Conservation (phyloP, 2,113 vertebrate genomes). For the Porphyrio hochstetteri region DNA sequence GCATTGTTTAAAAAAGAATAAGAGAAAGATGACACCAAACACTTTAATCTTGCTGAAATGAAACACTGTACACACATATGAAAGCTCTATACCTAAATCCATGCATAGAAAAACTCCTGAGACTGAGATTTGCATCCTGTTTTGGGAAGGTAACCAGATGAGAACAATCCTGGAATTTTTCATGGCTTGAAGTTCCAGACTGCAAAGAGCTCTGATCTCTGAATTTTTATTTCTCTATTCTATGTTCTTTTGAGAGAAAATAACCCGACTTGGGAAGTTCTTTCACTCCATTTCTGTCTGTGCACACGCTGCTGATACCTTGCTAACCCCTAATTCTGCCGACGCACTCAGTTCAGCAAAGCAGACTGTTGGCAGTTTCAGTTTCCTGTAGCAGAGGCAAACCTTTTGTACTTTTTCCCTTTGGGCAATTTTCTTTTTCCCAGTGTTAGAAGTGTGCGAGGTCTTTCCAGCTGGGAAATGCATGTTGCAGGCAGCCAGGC, state of each 20-base stretch:
- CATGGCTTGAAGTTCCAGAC: not conserved
- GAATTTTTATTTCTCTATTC: not conserved
- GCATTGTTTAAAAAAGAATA: not conserved
- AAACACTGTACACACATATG: not conserved
- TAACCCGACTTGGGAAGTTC: not conserved
- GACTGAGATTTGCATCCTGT: not conserved
- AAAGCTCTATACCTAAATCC: not conserved
- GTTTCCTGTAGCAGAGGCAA: conserved; percentile 58
- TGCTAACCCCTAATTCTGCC: not conserved
- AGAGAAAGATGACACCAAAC: fast-evolving
- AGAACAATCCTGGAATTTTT: not conserved
- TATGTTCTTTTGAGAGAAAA: not conserved
- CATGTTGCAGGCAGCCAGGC: conserved; percentile 7
- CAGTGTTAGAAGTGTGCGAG: conserved; percentile 9
- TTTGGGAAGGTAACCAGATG: not conserved
- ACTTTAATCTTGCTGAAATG: not conserved
- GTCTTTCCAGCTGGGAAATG: conserved; percentile 55
- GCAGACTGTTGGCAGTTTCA: conserved; percentile 43
- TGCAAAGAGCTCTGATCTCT: not conserved
- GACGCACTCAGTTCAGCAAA: not conserved
- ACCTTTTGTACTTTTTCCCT: conserved; percentile 65
- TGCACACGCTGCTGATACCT: not conserved
- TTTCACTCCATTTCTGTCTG: not conserved
- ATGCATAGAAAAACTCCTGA: not conserved
- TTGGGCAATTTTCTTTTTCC: conserved; percentile 46